phyloP scores from a whole-genome alignment of 2,113 vertebrate species.

The Uropsilus gracilis region DNA sequence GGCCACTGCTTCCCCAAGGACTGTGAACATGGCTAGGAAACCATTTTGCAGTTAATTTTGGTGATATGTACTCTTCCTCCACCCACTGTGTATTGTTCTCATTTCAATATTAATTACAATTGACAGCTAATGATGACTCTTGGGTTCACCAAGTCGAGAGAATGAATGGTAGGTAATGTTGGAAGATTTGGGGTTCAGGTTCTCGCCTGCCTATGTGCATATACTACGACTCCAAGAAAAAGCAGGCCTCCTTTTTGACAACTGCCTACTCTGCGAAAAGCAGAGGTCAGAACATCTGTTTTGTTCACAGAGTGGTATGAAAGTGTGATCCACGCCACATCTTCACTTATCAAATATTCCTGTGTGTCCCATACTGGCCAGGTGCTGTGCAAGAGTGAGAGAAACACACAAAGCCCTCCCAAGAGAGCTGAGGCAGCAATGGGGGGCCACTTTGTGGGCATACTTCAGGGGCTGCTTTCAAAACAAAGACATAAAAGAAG shows the following conservation, averaged over 20 bases:
- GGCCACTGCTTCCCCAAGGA: not conserved
- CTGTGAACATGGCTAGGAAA: not conserved
- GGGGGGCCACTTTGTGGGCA: not conserved
- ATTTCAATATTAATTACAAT: not conserved
- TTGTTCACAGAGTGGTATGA: not conserved
- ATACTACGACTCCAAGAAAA: not conserved
- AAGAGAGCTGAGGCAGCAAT: not conserved
- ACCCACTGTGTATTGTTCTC: not conserved
- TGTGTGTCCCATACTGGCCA: not conserved
- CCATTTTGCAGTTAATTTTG: not conserved
- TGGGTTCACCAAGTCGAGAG: not conserved
- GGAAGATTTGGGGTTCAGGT: not conserved
- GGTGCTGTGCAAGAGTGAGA: not conserved
- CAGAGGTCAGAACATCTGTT: not conserved
- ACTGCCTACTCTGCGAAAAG: not conserved
- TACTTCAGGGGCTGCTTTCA: not conserved
- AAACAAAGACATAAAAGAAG: not conserved
- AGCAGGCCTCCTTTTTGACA: not conserved
- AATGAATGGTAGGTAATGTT: not conserved
- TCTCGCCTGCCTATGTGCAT: not conserved
- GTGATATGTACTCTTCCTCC: not conserved
- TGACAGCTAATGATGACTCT: not conserved
- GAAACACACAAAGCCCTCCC: not conserved
- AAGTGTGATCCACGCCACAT: not conserved
- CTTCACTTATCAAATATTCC: not conserved